Evolutionary conservation across 2,797 vertebrate species (phyloP).

Genomic region (Xiphophorus birchmanni): DNA sequence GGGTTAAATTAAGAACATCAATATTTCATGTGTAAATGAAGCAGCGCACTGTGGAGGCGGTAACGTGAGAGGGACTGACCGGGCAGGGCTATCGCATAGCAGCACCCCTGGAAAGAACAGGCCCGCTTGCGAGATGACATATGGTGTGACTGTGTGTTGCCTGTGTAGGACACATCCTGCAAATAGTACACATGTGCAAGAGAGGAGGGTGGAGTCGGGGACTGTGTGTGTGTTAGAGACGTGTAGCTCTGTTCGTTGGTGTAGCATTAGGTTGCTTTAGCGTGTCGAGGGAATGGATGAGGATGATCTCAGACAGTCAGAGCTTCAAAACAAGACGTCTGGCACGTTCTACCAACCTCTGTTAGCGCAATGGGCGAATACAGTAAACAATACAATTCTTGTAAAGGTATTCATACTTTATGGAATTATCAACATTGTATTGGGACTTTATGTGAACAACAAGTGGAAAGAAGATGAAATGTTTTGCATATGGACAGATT

Average conservation of each 20-base stretch:
- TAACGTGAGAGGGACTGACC: constrained; percentile 74
- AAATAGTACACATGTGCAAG: constrained; percentile 12
- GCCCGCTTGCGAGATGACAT: constrained; percentile 48
- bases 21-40: constrained; percentile 85
- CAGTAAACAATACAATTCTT: constrained; percentile 9
- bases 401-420: constrained; percentile 1
- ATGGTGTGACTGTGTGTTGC: constrained; percentile 31
- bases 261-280: constrained; percentile 46
- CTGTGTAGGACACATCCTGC: constrained; percentile 11
- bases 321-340: constrained; percentile 45
- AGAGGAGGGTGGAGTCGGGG: constrained; percentile 14
- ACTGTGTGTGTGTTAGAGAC: constrained; percentile 6
- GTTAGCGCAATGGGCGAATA: constrained; percentile 3
- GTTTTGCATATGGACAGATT: not conserved
- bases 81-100: constrained; percentile 66
- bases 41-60: constrained; percentile 70
- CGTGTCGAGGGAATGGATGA: constrained; percentile 45
- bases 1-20: constrained; percentile 82
- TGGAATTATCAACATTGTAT: not conserved
- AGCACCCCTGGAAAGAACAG: constrained; percentile 66
- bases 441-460: not conserved
- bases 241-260: constrained; percentile 44
- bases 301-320: constrained; percentile 33
- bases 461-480: not conserved
- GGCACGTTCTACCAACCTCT: constrained; percentile 39